Evolutionary conservation across 2,113 vertebrate genomes (phyloP), one percentile per base, ranked within the genome.

Genomic region (Protobothrops flavoviridis): DNA sequence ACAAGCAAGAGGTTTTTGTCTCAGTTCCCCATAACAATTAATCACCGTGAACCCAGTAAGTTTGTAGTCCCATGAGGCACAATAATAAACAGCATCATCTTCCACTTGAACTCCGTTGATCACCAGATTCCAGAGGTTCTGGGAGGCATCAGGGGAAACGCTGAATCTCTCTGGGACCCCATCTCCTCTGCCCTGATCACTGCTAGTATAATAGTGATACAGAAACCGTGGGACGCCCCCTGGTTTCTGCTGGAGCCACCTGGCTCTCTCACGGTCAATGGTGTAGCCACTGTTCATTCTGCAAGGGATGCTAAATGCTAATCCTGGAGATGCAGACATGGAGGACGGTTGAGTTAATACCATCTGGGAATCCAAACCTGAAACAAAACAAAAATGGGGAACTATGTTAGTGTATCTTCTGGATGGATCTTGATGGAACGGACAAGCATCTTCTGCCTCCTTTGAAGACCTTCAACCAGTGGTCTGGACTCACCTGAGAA

Each of bases 51-150:
- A 29, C 39, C 6, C 45, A 0, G 11, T 59, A 59, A 7, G 11
- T 8, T 26, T 48, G 55, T 45, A 50, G 8, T 59, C 17, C 53
- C 55, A 50, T 0, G 43, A 1, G 1, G 0, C 0, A 26, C 91
- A 91, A 43, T 91, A 86, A 57, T 91, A 91, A 20, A 21, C 2
- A 9, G 24, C 91, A 1, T 91, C 91, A 3, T 91, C 91, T 91
- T 48, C 81, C 17, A 45, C 15, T 23, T 91, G 81, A 26, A 48
- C 23, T 26, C 56, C 56, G 6, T 12, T 23, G 69, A 95, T 93
- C 21, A 94, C 92, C 43, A 95, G 85, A 92, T 94, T 89, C 95
- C 95, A 94, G 55, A 59, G 64, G 48, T 92, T 92, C 43, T 89
- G 74, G 86, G 93, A 90, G 13, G 64, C 12, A 52, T 95, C 93